phyloP scores from a whole-genome alignment of 1,140 invertebrate species.

The Drosophila repletoides region DNA sequence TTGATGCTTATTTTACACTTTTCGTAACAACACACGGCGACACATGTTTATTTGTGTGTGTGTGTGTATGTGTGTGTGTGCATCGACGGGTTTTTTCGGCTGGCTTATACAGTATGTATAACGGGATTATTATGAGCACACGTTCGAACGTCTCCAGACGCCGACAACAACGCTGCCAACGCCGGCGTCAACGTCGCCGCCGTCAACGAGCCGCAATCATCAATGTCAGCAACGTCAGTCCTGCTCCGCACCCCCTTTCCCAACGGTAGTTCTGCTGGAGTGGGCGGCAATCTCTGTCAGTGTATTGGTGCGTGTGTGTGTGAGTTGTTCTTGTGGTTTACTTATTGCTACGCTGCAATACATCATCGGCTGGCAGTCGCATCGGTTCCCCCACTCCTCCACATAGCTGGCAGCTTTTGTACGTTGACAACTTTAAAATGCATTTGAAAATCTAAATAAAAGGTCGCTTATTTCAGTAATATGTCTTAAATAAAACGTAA shows the following conservation, averaged over 20 bases:
- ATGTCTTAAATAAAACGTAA: no score
- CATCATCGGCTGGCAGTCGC: constrained; percentile 63
- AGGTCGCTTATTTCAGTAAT: no score
- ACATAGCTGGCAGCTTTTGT: constrained; percentile 3
- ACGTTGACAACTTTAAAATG: constrained; percentile 12
- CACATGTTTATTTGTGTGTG: constrained; percentile 67
- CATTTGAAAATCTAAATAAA: background rate
- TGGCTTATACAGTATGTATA: constrained; percentile 29
- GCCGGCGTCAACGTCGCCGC: constrained; percentile 12
- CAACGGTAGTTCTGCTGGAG: background rate
- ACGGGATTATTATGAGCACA: constrained; percentile 73
- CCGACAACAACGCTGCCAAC: constrained; percentile 20
- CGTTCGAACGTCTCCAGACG: constrained; percentile 73
- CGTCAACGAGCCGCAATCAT: constrained; percentile 65
- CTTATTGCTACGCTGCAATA: constrained; percentile 71
- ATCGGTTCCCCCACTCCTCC: no score
- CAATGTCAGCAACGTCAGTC: constrained; percentile 56
- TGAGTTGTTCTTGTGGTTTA: constrained; percentile 58
- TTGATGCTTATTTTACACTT: constrained; percentile 81
- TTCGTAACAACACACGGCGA: constrained; percentile 76
- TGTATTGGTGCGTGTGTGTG: constrained; percentile 53
- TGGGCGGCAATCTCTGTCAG: constrained; percentile 42
- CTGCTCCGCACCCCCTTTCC: background rate
- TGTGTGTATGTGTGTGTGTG: constrained; percentile 34
- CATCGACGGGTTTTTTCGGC: constrained; percentile 20